Evolutionary conservation across 2,113 vertebrate genomes (phyloP).

Genomic region (Numida meleagris): DNA sequence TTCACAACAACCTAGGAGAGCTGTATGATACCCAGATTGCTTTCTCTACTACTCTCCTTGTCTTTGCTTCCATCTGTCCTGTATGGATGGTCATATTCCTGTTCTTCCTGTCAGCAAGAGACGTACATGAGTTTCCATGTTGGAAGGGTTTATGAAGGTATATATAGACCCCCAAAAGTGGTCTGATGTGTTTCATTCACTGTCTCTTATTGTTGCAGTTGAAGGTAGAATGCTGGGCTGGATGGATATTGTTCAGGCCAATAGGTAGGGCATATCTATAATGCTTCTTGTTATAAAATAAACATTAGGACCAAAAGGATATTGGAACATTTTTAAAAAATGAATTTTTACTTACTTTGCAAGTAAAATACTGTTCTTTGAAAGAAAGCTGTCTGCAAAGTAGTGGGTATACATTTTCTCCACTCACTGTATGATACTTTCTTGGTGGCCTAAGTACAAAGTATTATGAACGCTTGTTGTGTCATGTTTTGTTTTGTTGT

Average conservation of each 20-base stretch:
- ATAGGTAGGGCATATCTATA: not conserved
- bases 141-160: not conserved
- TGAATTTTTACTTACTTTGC: not conserved
- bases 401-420: not conserved
- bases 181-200: not conserved
- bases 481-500: not conserved
- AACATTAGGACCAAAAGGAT: not conserved
- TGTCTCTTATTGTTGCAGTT: not conserved
- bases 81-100: not conserved
- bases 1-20: not conserved
- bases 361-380: not conserved
- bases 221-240: not conserved
- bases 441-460: not conserved
- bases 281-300: not conserved
- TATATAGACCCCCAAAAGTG: not conserved
- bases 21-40: not conserved
- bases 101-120: not conserved
- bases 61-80: not conserved
- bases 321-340: not conserved
- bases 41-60: not conserved
- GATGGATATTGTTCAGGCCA: not conserved
- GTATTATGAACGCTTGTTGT: not conserved
- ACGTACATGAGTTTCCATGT: accelerated
- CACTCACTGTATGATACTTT: not conserved
- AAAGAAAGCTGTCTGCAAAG: not conserved